Evolutionary conservation across 1,140 invertebrate species (phyloP).

Genomic region (Eueides isabella): DNA sequence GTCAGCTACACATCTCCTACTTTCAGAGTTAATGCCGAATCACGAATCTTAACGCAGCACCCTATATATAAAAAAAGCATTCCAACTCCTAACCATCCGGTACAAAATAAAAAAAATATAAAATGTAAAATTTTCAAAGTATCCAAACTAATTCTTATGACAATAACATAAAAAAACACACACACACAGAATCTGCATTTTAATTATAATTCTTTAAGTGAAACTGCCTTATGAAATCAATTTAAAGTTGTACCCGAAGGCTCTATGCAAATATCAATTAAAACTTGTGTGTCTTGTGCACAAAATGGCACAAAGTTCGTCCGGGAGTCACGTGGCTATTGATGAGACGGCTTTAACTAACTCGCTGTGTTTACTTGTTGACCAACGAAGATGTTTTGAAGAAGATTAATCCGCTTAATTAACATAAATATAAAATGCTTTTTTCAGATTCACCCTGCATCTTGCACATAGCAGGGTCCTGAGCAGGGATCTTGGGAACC

Average conservation of each 20-base stretch:
- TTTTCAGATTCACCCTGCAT: neutral
- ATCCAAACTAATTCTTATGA: too few species aligned
- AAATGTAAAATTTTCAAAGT: too few species aligned
- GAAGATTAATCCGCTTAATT: neutral
- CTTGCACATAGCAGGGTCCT: neutral
- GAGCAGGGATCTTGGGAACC: neutral
- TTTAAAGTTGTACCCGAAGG: neutral
- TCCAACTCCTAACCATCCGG: too few species aligned
- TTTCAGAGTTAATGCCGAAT: too few species aligned
- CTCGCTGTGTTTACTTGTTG: neutral
- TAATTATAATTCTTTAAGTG: slow-evolving; percentile 1
- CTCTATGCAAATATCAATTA: slow-evolving; percentile 35
- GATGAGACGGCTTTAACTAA: neutral
- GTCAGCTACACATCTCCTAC: too few species aligned
- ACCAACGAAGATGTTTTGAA: neutral
- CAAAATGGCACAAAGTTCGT: neutral
- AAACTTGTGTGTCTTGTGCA: slow-evolving; percentile 19
- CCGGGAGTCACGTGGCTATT: neutral
- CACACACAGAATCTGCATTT: neutral
- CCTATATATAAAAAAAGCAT: too few species aligned
- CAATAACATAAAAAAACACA: too few species aligned
- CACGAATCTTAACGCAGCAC: too few species aligned
- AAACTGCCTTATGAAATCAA: neutral
- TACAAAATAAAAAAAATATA: too few species aligned
- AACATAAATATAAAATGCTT: neutral